Conservation (phyloP, 2,113 vertebrate species). For the Bambusicola thoracicus region DNA sequence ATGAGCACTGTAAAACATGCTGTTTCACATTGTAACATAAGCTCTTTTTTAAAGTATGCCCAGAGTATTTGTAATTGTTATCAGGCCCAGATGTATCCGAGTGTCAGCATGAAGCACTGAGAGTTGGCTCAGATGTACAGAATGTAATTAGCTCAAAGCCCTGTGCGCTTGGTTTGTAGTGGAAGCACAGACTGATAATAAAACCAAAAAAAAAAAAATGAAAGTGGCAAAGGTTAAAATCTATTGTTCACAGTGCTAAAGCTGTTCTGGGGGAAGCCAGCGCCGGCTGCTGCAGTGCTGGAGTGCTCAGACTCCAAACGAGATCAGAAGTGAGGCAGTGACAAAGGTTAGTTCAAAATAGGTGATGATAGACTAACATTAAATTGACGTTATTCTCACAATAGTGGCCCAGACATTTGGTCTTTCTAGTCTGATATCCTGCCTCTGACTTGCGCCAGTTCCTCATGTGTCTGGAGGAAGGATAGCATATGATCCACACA, state of each 20-base stretch:
- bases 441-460: conserved; percentile 45
- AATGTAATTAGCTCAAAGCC: conserved; percentile 79
- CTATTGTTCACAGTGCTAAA: conserved; percentile 64
- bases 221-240: conserved; percentile 77
- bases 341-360: conserved; percentile 58
- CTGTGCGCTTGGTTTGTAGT: conserved; percentile 65
- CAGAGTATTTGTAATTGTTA: conserved; percentile 83
- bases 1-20: conserved; percentile 77
- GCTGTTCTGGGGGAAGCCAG: conserved; percentile 50
- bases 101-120: conserved; percentile 77
- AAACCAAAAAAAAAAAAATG: conserved; percentile 80
- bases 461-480: conserved; percentile 65
- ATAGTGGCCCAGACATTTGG: conserved; percentile 65
- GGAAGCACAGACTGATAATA: conserved; percentile 75
- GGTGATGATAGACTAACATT: conserved; percentile 56
- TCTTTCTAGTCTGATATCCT: conserved; percentile 63
- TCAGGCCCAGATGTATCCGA: conserved; percentile 80
- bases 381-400: conserved; percentile 68
- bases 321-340: conserved; percentile 52
- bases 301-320: conserved; percentile 47
- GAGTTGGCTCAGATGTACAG: conserved; percentile 74
- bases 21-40: conserved; percentile 80
- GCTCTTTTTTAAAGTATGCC: conserved; percentile 77
- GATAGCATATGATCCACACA: conserved; percentile 58
- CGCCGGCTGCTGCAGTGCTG: neutral